phyloP scores from a whole-genome alignment of 2,113 vertebrate genomes.

The Rhodinocichla rosea region DNA sequence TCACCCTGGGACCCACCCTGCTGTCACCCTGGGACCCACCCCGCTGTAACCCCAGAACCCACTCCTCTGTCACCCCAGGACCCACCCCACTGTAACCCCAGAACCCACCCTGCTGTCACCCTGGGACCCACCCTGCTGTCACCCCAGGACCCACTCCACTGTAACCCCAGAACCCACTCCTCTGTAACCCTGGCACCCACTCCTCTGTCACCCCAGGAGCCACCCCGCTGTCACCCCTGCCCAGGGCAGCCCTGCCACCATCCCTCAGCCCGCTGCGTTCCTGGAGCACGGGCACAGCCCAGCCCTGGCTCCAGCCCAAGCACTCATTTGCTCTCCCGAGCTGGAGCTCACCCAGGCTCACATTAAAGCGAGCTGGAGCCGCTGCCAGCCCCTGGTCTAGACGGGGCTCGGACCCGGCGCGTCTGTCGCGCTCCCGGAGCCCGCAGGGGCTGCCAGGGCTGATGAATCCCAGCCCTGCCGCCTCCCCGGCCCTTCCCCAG shows the following conservation, averaged over 20 bases:
- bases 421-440: not conserved
- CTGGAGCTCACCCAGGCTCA: not conserved
- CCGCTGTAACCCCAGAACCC: no score
- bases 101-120: no score
- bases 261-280: rapidly evolving
- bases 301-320: not conserved
- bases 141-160: no score
- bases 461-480: not conserved
- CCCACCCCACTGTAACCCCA: rapidly evolving
- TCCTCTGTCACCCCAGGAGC: not conserved
- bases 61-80: no score
- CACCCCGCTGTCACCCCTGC: not conserved
- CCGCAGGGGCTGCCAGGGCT: not conserved
- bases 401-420: not conserved
- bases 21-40: no score
- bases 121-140: no score
- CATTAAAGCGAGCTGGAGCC: not conserved
- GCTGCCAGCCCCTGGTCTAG: not conserved
- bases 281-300: rapidly evolving
- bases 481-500: not conserved
- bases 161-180: no score
- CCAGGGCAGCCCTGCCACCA: rapidly evolving
- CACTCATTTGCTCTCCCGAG: not conserved
- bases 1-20: no score
- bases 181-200: no score